A percentile compares a stretch with the other conserved stretches of the same genome.
Conservation (phyloP, 2,113 vertebrate species). For the Halcyon senegalensis region DNA sequence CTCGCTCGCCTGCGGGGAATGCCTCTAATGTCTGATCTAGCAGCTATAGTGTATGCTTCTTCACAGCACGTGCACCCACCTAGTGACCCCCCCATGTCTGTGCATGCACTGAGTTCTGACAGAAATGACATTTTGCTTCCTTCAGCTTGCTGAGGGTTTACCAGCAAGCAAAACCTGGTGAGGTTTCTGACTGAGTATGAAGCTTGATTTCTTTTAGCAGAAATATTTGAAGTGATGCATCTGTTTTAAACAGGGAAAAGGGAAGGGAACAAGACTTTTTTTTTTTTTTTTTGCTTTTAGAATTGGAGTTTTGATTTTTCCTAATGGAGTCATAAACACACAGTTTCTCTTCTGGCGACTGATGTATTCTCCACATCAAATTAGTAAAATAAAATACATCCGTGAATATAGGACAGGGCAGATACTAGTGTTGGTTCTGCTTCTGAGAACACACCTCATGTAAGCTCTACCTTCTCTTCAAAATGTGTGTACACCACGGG, state of each 20-base stretch:
- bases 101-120: not conserved
- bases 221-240: not conserved
- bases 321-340: not conserved
- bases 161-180: not conserved
- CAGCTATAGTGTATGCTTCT: not conserved
- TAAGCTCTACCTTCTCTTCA: not conserved
- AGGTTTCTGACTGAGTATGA: not conserved
- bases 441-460: not conserved
- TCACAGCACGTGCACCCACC: not conserved
- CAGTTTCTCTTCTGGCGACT: not conserved
- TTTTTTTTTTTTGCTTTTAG: not conserved
- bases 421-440: not conserved
- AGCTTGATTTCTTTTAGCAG: not conserved
- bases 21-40: not conserved
- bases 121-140: not conserved
- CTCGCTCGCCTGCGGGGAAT: not conserved
- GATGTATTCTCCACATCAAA: not conserved
- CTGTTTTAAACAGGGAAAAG: not conserved
- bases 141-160: not conserved
- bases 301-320: not conserved
- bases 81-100: not conserved
- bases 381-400: not conserved
- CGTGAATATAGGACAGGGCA: not conserved
- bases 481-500: fast-evolving
- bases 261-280: not conserved